Evolutionary conservation across 2,797 vertebrate genomes (phyloP), one percentile per base, ranked within the genome.

Genomic region (Gymnodraco acuticeps): DNA sequence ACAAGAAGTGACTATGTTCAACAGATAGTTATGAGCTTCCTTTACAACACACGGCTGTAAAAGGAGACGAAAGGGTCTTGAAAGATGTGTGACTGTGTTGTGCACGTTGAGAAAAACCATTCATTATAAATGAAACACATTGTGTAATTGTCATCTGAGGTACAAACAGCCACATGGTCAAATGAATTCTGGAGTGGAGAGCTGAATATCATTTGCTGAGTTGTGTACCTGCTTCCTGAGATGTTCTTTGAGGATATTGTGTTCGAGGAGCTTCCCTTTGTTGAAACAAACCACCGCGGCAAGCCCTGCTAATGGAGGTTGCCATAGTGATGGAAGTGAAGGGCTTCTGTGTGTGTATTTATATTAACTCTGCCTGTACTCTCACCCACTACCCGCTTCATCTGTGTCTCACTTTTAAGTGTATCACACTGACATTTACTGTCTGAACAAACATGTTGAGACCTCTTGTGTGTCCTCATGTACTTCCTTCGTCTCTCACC

Each of bases 301-400:
- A 11, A 60, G 45, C 48, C 45, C 51, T 3, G 11, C 19, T 65
- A 61, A 71, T 71, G 67, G 72, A 65, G 71, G 80, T 80, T 87
- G 70, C 63, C 41, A 27, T 86, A 79, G 83, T 65, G 75, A 86
- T 81, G 68, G 67, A 74, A 20, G 66, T 64, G 59, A 54, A 73
- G 73, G 42, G 77, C 41, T 73, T 75, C 9, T 53, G n/a, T 50
- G 15, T 41, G 41, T 12, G 15, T 61, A 3, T 64, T 55, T 41
- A 43, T 63, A 41, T 55, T 31, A 64, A 55, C 43, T 63, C 59
- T 41, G 3, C 73, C 38, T 50, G 20, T 41, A 47, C 15, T 31
- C n/a, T 12, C n/a, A 46, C 5, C 23, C 4, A 23, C 47, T 53
- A 42, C 31, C 31, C 10, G 7, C 19, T 56, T 20, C 17, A 11